phyloP scores from a whole-genome alignment of 1,140 invertebrate genomes.

The Musca vetustissima region DNA sequence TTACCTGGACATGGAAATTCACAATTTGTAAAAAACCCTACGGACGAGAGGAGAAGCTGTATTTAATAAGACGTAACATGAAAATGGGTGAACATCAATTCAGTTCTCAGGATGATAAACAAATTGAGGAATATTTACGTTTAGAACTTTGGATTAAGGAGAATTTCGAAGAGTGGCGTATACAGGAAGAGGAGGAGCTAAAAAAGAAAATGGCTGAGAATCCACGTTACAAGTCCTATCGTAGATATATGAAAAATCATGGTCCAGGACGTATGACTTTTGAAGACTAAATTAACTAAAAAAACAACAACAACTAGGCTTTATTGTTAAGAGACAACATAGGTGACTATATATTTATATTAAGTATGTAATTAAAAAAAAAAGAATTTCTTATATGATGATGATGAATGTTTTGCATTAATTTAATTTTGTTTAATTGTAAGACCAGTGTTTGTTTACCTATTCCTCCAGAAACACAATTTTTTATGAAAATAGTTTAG shows the following conservation, averaged over 20 bases:
- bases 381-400: neutral
- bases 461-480: too few relatives aligned
- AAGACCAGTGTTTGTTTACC: too few relatives aligned
- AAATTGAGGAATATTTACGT: constrained; percentile 73
- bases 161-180: constrained; percentile 78
- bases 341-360: neutral
- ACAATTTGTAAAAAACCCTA: constrained; percentile 74
- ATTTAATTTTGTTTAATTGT: too few relatives aligned
- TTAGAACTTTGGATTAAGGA: constrained; percentile 80
- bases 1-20: constrained; percentile 80
- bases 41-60: constrained; percentile 78
- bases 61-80: constrained; percentile 79
- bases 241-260: constrained; percentile 79
- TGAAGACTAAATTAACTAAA: constrained; percentile 61
- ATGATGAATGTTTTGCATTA: too few relatives aligned
- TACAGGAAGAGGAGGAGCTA: constrained; percentile 77
- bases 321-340: neutral
- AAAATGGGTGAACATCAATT: constrained; percentile 71
- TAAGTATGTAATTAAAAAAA: neutral
- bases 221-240: constrained; percentile 76
- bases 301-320: neutral
- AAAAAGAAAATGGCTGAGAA: constrained; percentile 78
- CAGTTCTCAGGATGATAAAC: constrained; percentile 71
- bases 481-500: too few relatives aligned
- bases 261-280: constrained; percentile 77